A percentile compares a stretch with the other conserved stretches of the same genome.
Evolutionary conservation across 2,888 invertebrate genomes (phyloP).

Genomic region (Drosophila merina): DNA sequence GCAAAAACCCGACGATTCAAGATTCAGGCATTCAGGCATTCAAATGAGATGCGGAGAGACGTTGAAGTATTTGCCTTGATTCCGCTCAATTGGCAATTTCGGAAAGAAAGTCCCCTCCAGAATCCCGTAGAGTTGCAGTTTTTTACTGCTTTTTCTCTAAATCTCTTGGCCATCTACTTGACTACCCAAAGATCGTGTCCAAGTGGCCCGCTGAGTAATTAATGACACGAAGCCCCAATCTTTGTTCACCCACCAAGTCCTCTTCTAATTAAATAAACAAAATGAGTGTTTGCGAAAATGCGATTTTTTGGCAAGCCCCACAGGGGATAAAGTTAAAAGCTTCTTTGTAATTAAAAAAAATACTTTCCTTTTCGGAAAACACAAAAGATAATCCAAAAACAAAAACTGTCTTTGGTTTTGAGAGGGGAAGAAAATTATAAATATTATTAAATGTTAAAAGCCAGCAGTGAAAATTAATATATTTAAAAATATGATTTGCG

Average conservation of each 20-base stretch:
- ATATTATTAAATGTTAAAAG: neutral
- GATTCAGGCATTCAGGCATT: slow-evolving; percentile 34
- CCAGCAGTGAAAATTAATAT: too few species aligned
- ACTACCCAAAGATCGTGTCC: slow-evolving; percentile 60
- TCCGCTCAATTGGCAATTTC: slow-evolving; percentile 70
- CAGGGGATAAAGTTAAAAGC: slow-evolving; percentile 20
- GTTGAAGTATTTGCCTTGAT: slow-evolving; percentile 48
- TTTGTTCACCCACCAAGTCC: slow-evolving; percentile 22
- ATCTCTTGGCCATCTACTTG: slow-evolving; percentile 44
- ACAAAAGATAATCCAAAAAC: slow-evolving; percentile 21
- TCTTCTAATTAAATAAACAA: slow-evolving; percentile 44
- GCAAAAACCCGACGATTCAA: slow-evolving; percentile 23
- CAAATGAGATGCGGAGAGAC: slow-evolving; percentile 49
- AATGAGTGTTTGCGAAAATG: slow-evolving; percentile 34
- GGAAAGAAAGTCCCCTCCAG: slow-evolving; percentile 63
- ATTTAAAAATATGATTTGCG: neutral
- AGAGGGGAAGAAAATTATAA: neutral
- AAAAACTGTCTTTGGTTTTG: slow-evolving; percentile 5
- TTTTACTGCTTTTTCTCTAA: neutral
- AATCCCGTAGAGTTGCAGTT: slow-evolving; percentile 48
- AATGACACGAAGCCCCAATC: slow-evolving; percentile 52
- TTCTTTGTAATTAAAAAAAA: slow-evolving; percentile 24
- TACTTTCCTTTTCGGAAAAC: slow-evolving; percentile 42
- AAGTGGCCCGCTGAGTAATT: slow-evolving; percentile 76
- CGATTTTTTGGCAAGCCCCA: slow-evolving; percentile 21